phyloP scores from a whole-genome alignment of 2,888 invertebrate species.

The Apodemia duryi region DNA sequence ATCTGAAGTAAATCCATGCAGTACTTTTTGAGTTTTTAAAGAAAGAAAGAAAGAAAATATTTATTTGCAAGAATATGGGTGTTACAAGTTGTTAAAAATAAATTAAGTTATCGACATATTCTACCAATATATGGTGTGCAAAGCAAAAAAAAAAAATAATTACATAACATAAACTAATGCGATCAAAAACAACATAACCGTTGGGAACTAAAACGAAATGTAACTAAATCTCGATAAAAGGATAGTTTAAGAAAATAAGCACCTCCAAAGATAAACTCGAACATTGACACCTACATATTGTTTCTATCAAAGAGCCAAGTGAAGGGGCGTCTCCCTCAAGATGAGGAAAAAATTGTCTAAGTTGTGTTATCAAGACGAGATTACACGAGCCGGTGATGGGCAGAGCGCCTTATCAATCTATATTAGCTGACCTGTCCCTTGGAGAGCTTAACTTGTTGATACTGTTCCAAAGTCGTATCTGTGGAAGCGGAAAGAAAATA shows the following conservation, averaged over 20 bases:
- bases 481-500: constrained; percentile 1
- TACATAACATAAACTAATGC: too few relatives aligned
- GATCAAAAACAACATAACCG: too few relatives aligned
- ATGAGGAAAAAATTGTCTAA: constrained; percentile 29
- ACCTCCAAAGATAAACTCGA: background rate
- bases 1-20: too few relatives aligned
- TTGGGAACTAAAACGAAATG: background rate
- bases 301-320: constrained; percentile 13
- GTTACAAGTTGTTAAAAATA: too few relatives aligned
- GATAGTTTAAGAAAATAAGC: background rate
- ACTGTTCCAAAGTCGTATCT: constrained; percentile 1
- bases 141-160: too few relatives aligned
- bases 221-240: background rate
- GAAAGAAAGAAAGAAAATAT: too few relatives aligned
- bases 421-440: constrained; percentile 37
- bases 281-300: constrained; percentile 12
- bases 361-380: constrained; percentile 35
- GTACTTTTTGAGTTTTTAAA: too few relatives aligned
- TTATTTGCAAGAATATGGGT: too few relatives aligned
- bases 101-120: too few relatives aligned
- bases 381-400: constrained; percentile 38
- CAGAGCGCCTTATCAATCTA: constrained; percentile 42
- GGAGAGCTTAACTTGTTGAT: constrained; percentile 30
- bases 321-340: constrained; percentile 12
- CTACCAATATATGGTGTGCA: too few relatives aligned